Evolutionary conservation across 2,113 vertebrate genomes (phyloP), one percentile per base, ranked within the genome.

Genomic region (Zeus faber): DNA sequence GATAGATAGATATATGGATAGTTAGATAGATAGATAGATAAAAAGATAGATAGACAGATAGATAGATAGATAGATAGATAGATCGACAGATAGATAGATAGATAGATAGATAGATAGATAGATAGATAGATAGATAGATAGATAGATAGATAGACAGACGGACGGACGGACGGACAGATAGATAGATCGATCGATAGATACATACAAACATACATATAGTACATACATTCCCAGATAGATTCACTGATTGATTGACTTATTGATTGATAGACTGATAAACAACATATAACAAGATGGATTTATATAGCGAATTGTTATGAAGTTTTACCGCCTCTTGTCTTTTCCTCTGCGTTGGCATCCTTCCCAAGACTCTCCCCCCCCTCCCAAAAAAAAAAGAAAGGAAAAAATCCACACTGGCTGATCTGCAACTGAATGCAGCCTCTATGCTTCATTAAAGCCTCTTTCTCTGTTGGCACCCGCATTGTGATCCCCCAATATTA

Each of bases 401-500:
- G 59, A 74, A 73, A 85, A 86, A 80, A 83, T 77, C 79, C 93
- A 94, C 94, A 94, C 91, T 88, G 89, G 89, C 93, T 96, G 94
- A 98, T 99, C 95, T 98, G 93, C 94, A 96, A 95, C 90, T 98
- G 94, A 99, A 99, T 98, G 91, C 93, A 76, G 88, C 88, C 90
- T 94, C 92, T 94, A 95, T 96, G 97, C 94, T 97, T 98, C 96
- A 99, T 95, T 98, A 98, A 95, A 94, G 94, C 93, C 86, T 92
- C 95, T 98, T 97, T 98, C 93, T 95, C 91, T 91, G 91, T 90
- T 96, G 93, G 93, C 94, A 95, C 92, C 93, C 90, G 88, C 93
- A 99, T 97, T 98, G 96, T 97, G 94, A 95, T 96, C 94, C 91
- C 91, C 94, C 94, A 93, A 98, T 99, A 99, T 98, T 96, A 98